A percentile compares a stretch with the other conserved stretches of the same genome.
phyloP scores from a whole-genome alignment of 64 coral and sea anemone species.

The Cladopsammia gracilis region DNA sequence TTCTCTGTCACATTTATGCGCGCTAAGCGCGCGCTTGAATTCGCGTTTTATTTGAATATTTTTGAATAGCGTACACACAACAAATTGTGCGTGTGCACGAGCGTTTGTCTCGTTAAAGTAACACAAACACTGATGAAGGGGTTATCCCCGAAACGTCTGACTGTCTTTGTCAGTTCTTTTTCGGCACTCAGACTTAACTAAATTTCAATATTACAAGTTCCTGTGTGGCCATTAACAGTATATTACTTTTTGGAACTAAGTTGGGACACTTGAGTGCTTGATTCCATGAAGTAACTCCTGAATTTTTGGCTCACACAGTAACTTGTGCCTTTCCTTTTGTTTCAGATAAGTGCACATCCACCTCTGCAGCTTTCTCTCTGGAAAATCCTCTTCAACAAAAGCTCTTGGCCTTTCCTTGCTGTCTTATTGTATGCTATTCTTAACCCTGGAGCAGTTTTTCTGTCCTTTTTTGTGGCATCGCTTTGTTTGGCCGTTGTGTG shows the following conservation, averaged over 20 bases:
- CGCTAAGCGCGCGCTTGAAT: too few relatives aligned
- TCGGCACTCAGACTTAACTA: too few relatives aligned
- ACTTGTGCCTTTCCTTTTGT: conserved; percentile 92
- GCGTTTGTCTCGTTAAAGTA: too few relatives aligned
- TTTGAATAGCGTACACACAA: too few relatives aligned
- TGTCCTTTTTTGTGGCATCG: conserved; percentile 62
- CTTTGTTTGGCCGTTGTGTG: conserved; percentile 7
- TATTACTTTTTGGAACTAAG: conserved; percentile 39
- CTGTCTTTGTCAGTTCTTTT: too few relatives aligned
- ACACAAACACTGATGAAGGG: too few relatives aligned
- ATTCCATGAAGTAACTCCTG: conserved; percentile 41
- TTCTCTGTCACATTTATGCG: too few relatives aligned
- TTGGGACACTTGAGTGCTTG: not conserved
- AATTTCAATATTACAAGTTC: too few relatives aligned
- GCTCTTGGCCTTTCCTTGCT: conserved; percentile 70
- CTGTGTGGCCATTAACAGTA: conserved; percentile 62
- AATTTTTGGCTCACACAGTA: conserved; percentile 79
- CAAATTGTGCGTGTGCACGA: too few relatives aligned
- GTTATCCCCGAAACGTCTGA: too few relatives aligned
- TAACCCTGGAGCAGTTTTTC: conserved; percentile 70
- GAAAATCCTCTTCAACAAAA: conserved; percentile 71
- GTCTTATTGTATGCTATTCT: conserved; percentile 79
- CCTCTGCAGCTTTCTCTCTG: conserved; percentile 65
- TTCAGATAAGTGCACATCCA: conserved; percentile 91
- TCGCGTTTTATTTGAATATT: too few relatives aligned